Percentiles rank a stretch among this genome's conserved stretches.
Conservation (phyloP, 2,888 invertebrate species). For the Pseudanteris insignis region DNA sequence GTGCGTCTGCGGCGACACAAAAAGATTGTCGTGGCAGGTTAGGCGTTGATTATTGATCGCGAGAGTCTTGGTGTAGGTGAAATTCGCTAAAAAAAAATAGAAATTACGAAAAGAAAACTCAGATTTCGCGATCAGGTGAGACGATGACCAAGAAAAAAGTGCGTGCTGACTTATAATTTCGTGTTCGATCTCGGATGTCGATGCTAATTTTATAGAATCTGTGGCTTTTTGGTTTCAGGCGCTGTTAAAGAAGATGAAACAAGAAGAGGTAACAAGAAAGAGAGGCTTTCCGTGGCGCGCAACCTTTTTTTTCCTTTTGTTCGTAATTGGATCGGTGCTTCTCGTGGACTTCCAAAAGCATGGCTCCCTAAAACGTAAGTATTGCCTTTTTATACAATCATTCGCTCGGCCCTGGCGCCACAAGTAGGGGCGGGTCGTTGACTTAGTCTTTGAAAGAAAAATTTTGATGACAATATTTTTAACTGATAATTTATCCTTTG, state of each 20-base stretch:
- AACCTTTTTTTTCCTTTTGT: slow-evolving; percentile 72
- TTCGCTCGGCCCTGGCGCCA: background rate
- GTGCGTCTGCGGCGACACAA: slow-evolving; percentile 28
- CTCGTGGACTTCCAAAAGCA: slow-evolving; percentile 74
- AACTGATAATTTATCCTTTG: too few relatives aligned
- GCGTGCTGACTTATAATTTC: slow-evolving; percentile 1
- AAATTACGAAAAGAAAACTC: background rate
- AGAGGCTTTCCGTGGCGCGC: slow-evolving; percentile 73
- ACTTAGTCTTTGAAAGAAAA: too few relatives aligned
- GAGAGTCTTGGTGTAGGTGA: background rate
- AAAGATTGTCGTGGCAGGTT: slow-evolving; percentile 31
- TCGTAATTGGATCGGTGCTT: slow-evolving; percentile 72
- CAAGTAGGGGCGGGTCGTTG: too few relatives aligned
- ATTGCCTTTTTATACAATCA: too few relatives aligned
- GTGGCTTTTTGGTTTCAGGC: slow-evolving; percentile 57
- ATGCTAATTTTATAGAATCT: too few relatives aligned
- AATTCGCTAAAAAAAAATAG: background rate
- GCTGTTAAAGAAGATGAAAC: slow-evolving; percentile 67
- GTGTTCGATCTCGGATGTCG: background rate
- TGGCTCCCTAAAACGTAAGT: slow-evolving; percentile 76
- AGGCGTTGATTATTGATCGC: slow-evolving; percentile 52
- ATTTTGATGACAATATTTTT: too few relatives aligned
- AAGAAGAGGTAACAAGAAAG: slow-evolving; percentile 59
- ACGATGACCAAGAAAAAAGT: slow-evolving; percentile 17
- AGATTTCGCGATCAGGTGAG: background rate